Base-by-base conservation (phyloP, 2,888 invertebrate genomes). In the Caprella mutica region DNA sequence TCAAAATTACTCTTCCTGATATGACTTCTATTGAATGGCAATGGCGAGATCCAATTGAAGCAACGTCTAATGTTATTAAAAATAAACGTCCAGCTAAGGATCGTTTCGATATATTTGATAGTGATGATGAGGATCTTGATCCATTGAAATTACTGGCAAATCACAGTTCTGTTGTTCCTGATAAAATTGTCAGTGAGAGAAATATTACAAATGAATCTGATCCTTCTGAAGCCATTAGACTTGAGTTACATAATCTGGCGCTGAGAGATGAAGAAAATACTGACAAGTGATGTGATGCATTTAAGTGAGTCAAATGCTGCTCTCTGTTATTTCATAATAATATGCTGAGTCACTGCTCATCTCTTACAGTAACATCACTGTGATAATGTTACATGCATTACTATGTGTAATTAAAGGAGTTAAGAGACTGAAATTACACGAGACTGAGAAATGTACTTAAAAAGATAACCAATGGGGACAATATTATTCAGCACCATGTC, bases 71-170 rank as follows among this genome's bases (percentile, higher is more conserved):
- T 17, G n/a, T 21, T 17, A 19, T 19, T 9, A 27, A 29, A 21
- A 21, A 2, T 6, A 3, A 21, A 17, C 19, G 19, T 48, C 29
- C 19, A 24, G 19, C 30, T 12, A 17, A 9, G 33, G 14, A 33
- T 8, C 33, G 19, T 21, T 17, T 30, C 21, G 30, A 5, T 12
- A 4, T 48, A 8, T 29, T 40, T 9, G 40, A 40, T 27, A 23
- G 30, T 23, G 53, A 53, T 27, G 53, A 42, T 27, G 43, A 53
- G 27, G 53, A 53, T 14, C 43, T 43, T 2, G 29, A 53, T 30
- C 53, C 53, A 12, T 19, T 53, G 19, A 33, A 53, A 23, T 33
- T 53, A 17, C 30, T 53, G 24, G 53, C 53, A 5, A 27, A 27
- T 19, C 53, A 53, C 43, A 42, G 42, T 19, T 23, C 39, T 21